Percentiles rank a stretch among this genome's conserved stretches.
These are phyloP conservation scores for Hydrozoanthus tunicans DNA, from an alignment of 64 coral and sea anemone genomes.

Conservation along the genomic window DNA sequence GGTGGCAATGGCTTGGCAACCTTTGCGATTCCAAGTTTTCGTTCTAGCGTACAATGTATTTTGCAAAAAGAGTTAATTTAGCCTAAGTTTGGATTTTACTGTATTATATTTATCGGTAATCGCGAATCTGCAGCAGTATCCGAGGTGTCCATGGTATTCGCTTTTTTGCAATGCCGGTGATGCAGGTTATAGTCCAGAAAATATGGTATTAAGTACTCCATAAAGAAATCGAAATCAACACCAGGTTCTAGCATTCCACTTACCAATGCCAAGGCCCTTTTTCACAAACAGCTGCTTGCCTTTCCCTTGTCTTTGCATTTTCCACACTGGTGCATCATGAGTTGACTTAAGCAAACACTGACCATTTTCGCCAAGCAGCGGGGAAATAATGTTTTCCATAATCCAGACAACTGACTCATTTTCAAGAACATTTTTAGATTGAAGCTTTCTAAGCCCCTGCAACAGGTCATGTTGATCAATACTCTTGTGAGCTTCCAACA, in stretches of 20 bases:
- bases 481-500: not conserved
- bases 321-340: not conserved
- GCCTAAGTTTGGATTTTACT: too few relatives aligned
- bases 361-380: conserved; percentile 36
- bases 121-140: too few relatives aligned
- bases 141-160: not conserved
- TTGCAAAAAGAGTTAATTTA: too few relatives aligned
- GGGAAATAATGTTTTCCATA: conserved; percentile 53
- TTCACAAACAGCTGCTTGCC: conserved; percentile 32
- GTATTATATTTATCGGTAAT: too few relatives aligned
- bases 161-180: not conserved
- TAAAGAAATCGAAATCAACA: not conserved
- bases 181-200: not conserved
- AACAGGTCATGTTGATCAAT: not conserved
- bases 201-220: not conserved
- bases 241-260: not conserved
- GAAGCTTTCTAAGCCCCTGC: conserved; percentile 8
- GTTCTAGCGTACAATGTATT: too few relatives aligned
- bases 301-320: conserved; percentile 24
- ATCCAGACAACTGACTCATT: conserved; percentile 46
- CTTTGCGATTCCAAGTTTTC: too few relatives aligned
- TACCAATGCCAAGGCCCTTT: conserved; percentile 29
- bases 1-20: too few relatives aligned
- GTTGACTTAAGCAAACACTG: conserved; percentile 16
- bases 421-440: conserved; percentile 12